Evolutionary conservation across 2,797 vertebrate genomes (phyloP).

Genomic region (Poeciliopsis paucimaculata): DNA sequence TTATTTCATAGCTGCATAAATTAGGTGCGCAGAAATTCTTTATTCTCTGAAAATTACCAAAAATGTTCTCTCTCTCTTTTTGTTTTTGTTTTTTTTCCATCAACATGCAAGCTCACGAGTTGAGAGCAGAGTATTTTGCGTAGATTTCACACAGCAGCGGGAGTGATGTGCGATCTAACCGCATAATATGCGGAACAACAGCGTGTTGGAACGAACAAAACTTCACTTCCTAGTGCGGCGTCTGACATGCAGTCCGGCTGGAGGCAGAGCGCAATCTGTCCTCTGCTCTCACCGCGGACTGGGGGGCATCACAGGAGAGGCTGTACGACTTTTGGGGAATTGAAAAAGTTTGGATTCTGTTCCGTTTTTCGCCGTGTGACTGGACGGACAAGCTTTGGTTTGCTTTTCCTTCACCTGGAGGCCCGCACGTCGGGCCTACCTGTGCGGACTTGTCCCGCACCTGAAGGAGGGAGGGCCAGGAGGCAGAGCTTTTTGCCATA

Average conservation of each 20-base stretch:
- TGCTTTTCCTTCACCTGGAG: neutral
- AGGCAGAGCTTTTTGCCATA: constrained; percentile 13
- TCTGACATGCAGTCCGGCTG: neutral
- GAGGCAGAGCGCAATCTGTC: neutral
- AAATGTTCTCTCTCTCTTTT: fast-evolving
- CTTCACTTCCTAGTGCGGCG: constrained; percentile 70
- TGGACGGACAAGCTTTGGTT: neutral
- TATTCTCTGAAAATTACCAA: neutral
- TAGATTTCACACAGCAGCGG: neutral
- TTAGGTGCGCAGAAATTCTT: neutral
- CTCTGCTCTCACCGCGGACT: neutral
- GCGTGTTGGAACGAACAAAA: constrained; percentile 60
- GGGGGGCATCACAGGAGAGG: neutral
- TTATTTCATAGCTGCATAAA: neutral
- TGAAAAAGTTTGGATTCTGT: neutral
- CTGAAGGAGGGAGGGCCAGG: constrained; percentile 3
- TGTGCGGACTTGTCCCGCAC: constrained; percentile 54
- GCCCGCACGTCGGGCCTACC: constrained; percentile 27
- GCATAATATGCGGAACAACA: constrained; percentile 72
- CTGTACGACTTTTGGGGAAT: neutral
- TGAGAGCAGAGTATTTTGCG: neutral
- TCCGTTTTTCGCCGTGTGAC: neutral
- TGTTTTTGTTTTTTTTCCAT: neutral
- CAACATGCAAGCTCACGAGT: neutral
- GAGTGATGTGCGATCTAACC: neutral